Base-by-base conservation (phyloP, 2,113 vertebrate genomes). In the Notothenia rossii region DNA sequence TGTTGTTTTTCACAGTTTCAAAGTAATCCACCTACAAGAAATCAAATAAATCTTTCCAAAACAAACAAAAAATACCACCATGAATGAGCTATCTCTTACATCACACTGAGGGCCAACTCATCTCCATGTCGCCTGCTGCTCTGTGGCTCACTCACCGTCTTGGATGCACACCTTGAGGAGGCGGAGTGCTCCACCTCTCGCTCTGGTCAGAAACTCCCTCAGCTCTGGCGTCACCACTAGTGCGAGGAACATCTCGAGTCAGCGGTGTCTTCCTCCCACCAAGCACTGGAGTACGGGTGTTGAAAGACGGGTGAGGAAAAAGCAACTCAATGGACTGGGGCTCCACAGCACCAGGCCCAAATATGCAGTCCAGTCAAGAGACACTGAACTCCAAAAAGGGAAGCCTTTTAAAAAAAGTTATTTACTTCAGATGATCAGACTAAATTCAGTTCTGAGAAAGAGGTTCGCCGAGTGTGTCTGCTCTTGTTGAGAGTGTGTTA, bases 81-180 rank as follows among this genome's bases (percentile, higher is more conserved):
- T 4, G 8, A 18, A 29, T 11, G 18, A 48, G 56, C 50, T 40
- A n/a, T 22, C 8, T 17, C 3, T n/a, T 6, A 56, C 56, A 50
- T 58, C 25, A 7, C 13, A 20, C 13, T 15, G 15, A 25, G 51
- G 54, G 20, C 49, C 33, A 6, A 25, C 33, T 75, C 20, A 18
- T 53, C 29, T 13, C 4, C 18, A 3, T 10, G 36, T 17, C 18
- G 10, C 18, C 18, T 58, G 59, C 33, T 66, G 53, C 40, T n/a
- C 33, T 10, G 14, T 2, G 61, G 62, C 0, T 72, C 78, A 97
- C 98, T 99, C 96, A 99, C 98, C 97, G 5, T 99, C 96, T 88
- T 95, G 96, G 22, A 99, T 99, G 95, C 97, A 0, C 72, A 99
- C 97, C 94, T 99, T 97, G 94, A 99, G 96, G 90, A 99, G 96